A percentile compares a stretch with the other conserved stretches of the same genome.
phyloP scores from a whole-genome alignment of 2,113 vertebrate genomes.

The Spilogale gracilis region DNA sequence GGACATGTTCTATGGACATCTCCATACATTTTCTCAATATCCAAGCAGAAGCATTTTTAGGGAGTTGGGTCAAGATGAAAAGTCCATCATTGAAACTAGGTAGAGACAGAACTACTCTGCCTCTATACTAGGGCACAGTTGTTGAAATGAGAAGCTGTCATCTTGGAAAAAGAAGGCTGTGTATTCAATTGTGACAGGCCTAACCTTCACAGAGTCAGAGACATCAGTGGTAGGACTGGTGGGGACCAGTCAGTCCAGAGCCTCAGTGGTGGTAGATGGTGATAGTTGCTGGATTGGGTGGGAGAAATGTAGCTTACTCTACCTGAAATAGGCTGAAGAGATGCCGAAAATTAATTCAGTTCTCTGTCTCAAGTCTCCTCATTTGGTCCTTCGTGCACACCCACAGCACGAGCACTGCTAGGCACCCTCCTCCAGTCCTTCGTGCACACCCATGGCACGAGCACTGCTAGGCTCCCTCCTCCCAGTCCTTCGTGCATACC shows the following conservation, averaged over 20 bases:
- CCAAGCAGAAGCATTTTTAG: neutral
- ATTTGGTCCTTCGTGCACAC: neutral
- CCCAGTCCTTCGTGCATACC: neutral
- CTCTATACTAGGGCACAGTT: too few species aligned
- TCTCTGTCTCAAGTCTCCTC: neutral
- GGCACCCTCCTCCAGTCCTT: neutral
- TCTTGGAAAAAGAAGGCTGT: neutral
- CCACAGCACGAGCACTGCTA: fast-evolving
- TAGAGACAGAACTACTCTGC: neutral
- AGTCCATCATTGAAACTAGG: neutral
- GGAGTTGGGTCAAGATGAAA: neutral
- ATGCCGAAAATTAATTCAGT: neutral
- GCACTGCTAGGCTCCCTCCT: neutral
- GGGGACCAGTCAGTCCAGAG: neutral
- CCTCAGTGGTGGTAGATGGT: neutral
- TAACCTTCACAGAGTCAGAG: neutral
- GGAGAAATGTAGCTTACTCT: neutral
- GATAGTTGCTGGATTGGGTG: neutral
- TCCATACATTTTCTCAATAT: neutral
- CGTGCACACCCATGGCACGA: fast-evolving
- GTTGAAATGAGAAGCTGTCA: neutral
- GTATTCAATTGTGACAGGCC: neutral
- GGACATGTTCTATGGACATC: neutral
- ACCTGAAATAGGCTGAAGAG: neutral
- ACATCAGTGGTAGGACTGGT: neutral